A percentile compares a stretch with the other conserved stretches of the same genome.
These are phyloP conservation scores for Piaya cayana DNA, from an alignment of 2,113 vertebrate species.

Conservation along the genomic window DNA sequence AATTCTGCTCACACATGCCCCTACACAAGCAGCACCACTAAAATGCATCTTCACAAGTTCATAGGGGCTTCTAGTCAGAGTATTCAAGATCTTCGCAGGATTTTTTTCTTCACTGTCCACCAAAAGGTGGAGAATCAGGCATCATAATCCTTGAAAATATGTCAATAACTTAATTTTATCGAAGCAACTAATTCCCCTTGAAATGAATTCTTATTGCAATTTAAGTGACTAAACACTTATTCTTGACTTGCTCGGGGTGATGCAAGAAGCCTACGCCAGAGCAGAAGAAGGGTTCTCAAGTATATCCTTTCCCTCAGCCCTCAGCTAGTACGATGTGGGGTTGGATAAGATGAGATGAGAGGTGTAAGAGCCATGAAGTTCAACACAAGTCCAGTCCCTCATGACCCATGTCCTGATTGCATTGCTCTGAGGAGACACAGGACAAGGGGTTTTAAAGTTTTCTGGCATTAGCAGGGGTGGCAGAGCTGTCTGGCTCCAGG, in stretches of 20 bases:
- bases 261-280: not conserved
- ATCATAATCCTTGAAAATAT: not conserved
- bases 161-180: not conserved
- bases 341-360: not conserved
- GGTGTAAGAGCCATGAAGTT: not conserved
- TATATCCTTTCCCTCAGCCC: not conserved
- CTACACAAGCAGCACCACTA: rapidly evolving
- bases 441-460: not conserved
- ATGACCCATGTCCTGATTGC: not conserved
- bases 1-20: not conserved
- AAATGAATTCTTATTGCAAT: not conserved
- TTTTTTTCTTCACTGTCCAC: not conserved
- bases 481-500: not conserved
- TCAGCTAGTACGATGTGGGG: too few relatives aligned
- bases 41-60: not conserved
- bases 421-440: not conserved
- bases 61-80: not conserved
- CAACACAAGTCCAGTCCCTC: not conserved
- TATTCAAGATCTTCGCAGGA: not conserved
- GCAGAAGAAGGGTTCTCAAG: not conserved
- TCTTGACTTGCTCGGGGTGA: not conserved
- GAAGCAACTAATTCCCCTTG: not conserved
- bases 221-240: not conserved
- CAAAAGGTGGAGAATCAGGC: not conserved
- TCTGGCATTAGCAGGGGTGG: not conserved